A percentile compares a stretch with the other conserved stretches of the same genome.
Evolutionary conservation across 2,888 invertebrate species (phyloP).

Genomic region (Eristalis tenax): DNA sequence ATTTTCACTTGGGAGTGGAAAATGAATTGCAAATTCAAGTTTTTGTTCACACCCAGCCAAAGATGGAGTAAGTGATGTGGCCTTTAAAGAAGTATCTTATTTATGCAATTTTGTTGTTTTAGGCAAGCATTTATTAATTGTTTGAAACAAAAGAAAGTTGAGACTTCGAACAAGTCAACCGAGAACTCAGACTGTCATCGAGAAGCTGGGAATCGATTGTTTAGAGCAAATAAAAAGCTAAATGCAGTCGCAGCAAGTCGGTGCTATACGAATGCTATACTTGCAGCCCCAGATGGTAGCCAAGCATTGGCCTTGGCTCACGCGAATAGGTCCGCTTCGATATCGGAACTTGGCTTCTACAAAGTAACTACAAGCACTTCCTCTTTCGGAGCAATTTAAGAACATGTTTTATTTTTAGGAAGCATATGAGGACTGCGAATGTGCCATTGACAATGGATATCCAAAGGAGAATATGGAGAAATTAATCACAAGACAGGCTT

Average conservation of each 20-base stretch:
- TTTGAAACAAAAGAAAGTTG: not conserved
- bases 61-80: slow-evolving; percentile 10
- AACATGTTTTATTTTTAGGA: slow-evolving; percentile 55
- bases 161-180: not conserved
- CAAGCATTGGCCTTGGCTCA: slow-evolving; percentile 75
- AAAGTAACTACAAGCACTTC: slow-evolving; percentile 27
- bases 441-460: slow-evolving; percentile 75
- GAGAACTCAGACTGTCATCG: slow-evolving; percentile 72
- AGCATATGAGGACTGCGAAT: slow-evolving; percentile 78
- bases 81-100: not conserved
- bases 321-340: slow-evolving; percentile 79
- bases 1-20: not conserved
- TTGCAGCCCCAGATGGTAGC: slow-evolving; percentile 74
- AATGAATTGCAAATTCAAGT: slow-evolving; percentile 24
- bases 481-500: slow-evolving; percentile 60
- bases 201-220: slow-evolving; percentile 75
- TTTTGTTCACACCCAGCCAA: not conserved
- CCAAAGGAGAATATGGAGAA: slow-evolving; percentile 60
- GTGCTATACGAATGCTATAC: slow-evolving; percentile 77
- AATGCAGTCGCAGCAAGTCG: slow-evolving; percentile 74
- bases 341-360: slow-evolving; percentile 77
- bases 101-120: not conserved
- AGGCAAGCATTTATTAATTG: slow-evolving; percentile 9
- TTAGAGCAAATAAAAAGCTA: slow-evolving; percentile 55
- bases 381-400: not conserved